Percentiles rank a stretch among this genome's conserved stretches.
Conservation (phyloP, 2,797 vertebrate genomes). For the Podarcis siculus region DNA sequence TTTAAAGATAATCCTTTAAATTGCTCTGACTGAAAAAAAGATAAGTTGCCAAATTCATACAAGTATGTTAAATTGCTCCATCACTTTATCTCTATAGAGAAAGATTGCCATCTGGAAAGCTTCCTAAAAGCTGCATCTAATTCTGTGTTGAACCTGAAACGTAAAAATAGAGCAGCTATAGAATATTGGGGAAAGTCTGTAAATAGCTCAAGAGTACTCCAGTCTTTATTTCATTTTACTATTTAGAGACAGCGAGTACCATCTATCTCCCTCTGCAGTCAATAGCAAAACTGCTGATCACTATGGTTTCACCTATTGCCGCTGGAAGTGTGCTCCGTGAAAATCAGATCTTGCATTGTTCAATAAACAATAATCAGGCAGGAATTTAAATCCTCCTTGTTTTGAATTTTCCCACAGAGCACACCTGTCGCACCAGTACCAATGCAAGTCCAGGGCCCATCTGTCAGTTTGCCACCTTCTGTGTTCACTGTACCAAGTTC, state of each 20-base stretch:
- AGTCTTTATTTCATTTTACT: background rate
- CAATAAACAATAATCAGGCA: slow-evolving; percentile 28
- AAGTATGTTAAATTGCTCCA: background rate
- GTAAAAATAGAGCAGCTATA: slow-evolving; percentile 8
- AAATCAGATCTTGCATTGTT: slow-evolving; percentile 23
- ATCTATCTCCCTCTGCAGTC: background rate
- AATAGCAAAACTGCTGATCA: background rate
- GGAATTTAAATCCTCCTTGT: slow-evolving; percentile 39
- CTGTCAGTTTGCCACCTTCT: slow-evolving; percentile 83
- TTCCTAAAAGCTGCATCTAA: slow-evolving; percentile 11
- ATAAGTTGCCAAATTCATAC: background rate
- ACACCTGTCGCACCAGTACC: slow-evolving; percentile 82
- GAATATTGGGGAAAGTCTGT: background rate
- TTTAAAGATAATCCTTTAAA: background rate
- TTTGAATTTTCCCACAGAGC: slow-evolving; percentile 80
- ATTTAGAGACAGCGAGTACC: background rate
- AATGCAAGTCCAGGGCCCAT: slow-evolving; percentile 81
- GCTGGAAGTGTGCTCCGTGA: background rate
- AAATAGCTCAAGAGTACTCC: background rate
- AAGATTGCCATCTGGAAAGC: background rate
- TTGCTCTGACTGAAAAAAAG: background rate
- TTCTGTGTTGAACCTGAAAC: slow-evolving; percentile 37
- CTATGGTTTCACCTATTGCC: background rate
- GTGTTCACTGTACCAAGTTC: slow-evolving; percentile 81
- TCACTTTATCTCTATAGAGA: background rate